These are phyloP conservation scores for Rhea pennata DNA, from an alignment of 2,113 vertebrate genomes.

Conservation along the genomic window DNA sequence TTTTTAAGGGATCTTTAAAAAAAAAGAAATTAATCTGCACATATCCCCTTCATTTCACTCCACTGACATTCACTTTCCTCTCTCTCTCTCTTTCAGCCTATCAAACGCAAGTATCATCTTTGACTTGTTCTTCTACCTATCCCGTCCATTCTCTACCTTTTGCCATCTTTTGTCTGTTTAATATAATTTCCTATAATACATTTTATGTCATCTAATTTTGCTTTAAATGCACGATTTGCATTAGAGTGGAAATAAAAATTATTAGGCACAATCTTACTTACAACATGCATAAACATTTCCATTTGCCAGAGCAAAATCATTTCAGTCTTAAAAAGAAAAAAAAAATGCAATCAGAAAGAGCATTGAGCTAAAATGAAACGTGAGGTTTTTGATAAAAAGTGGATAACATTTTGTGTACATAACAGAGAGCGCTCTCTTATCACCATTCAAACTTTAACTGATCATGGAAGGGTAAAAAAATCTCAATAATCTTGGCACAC, in stretches of 20 bases:
- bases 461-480: not conserved
- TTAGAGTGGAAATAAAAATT: slow-evolving; percentile 22
- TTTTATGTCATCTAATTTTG: not conserved
- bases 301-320: slow-evolving; percentile 13
- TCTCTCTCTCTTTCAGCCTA: not conserved
- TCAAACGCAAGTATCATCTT: not conserved
- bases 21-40: not conserved
- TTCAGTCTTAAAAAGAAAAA: slow-evolving; percentile 26
- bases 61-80: not conserved
- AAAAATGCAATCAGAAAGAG: not conserved
- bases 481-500: not conserved
- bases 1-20: too few relatives aligned
- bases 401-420: not conserved
- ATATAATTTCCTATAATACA: not conserved
- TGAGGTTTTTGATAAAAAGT: not conserved
- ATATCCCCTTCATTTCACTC: not conserved
- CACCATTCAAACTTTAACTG: not conserved
- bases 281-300: slow-evolving; percentile 41
- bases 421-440: not conserved
- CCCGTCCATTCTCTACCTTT: not conserved
- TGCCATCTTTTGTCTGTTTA: not conserved
- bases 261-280: not conserved
- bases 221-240: not conserved
- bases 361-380: not conserved
- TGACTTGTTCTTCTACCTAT: not conserved